phyloP scores from a whole-genome alignment of 2,797 vertebrate species.

The Myiotriccus ornatus region DNA sequence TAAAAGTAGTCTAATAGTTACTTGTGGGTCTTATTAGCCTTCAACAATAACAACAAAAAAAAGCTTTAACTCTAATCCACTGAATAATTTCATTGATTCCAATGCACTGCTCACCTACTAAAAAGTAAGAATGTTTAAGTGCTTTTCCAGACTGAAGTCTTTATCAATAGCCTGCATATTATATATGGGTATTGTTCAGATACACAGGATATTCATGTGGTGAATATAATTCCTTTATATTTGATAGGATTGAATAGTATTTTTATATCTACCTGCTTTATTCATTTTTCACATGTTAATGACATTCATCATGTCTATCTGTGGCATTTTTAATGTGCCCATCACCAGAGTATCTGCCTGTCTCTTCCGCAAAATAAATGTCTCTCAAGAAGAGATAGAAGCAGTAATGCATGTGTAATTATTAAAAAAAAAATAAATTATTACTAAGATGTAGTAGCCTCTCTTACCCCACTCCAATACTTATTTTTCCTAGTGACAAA shows the following conservation, averaged over 20 bases:
- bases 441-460: constrained; percentile 47
- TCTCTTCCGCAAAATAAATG: constrained; percentile 69
- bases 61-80: neutral
- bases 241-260: constrained; percentile 26
- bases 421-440: constrained; percentile 6
- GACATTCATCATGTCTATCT: constrained; percentile 36
- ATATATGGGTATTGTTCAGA: neutral
- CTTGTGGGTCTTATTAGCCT: neutral
- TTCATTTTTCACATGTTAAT: constrained; percentile 54
- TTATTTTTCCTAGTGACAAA: constrained; percentile 73
- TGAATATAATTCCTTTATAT: constrained; percentile 40
- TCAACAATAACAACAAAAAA: neutral
- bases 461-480: constrained; percentile 42
- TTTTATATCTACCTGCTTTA: constrained; percentile 56
- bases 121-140: neutral
- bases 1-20: neutral
- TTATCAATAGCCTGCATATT: neutral
- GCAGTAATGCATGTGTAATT: constrained; percentile 66
- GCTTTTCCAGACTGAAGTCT: neutral
- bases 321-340: constrained; percentile 36
- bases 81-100: neutral
- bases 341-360: constrained; percentile 10
- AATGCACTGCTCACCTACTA: neutral
- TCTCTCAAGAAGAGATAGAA: constrained; percentile 63
- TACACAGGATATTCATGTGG: neutral